Percentiles rank a stretch among this genome's conserved stretches.
Evolutionary conservation across 2,113 vertebrate genomes (phyloP).

Genomic region (Chinchilla lanigera): DNA sequence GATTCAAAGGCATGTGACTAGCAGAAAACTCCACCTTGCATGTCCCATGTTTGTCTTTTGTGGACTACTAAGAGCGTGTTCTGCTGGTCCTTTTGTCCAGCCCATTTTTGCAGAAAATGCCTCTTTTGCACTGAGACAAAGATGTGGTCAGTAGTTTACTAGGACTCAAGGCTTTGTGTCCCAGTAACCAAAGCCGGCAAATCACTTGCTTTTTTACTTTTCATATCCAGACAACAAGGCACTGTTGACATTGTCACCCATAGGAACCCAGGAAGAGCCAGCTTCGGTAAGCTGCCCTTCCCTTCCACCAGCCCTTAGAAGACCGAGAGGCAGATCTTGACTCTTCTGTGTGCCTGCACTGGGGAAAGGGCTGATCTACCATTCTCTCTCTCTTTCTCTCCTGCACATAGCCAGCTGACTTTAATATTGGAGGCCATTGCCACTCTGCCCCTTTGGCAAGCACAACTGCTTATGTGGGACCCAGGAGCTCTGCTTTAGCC

Average conservation of each 20-base stretch:
- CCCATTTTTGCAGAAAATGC: background rate
- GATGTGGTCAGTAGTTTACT: background rate
- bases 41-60: rapidly evolving
- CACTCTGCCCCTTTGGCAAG: background rate
- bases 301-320: background rate
- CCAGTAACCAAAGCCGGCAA: background rate
- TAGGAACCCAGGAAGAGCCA: background rate
- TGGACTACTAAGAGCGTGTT: background rate
- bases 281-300: rapidly evolving
- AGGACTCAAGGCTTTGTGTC: background rate
- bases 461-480: background rate
- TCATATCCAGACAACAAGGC: rapidly evolving
- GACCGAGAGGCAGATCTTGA: background rate
- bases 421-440: rapidly evolving
- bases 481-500: background rate
- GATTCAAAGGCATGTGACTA: background rate
- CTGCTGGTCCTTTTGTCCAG: rapidly evolving
- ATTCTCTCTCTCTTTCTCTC: background rate
- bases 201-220: background rate
- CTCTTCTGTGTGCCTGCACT: too few relatives aligned
- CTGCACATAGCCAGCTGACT: background rate
- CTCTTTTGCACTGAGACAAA: background rate
- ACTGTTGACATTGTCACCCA: rapidly evolving
- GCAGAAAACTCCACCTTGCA: too few relatives aligned
- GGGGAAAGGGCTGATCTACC: background rate